Conservation (phyloP, 2,113 vertebrate genomes). For the Deroptyus accipitrinus region DNA sequence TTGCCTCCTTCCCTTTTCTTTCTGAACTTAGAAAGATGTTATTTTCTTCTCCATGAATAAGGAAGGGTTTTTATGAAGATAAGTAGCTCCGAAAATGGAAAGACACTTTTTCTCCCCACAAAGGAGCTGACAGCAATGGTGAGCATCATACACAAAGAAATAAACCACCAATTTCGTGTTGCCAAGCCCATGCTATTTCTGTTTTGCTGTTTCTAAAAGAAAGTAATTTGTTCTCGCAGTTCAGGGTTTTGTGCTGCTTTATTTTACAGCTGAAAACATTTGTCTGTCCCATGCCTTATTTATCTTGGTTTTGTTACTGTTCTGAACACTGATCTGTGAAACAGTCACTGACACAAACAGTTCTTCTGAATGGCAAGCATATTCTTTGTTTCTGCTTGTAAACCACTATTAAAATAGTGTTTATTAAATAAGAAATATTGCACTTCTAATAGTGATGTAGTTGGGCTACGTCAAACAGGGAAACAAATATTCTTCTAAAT, state of each 20-base stretch:
- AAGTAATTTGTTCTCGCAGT: not conserved
- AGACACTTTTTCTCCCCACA: not conserved
- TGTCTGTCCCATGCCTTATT: not conserved
- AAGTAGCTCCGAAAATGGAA: not conserved
- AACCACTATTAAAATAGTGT: not conserved
- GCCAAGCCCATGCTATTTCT: not conserved
- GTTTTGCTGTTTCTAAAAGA: not conserved
- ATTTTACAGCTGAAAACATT: constrained; percentile 20
- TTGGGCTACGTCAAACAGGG: not conserved
- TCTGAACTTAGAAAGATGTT: not conserved
- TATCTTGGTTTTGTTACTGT: not conserved
- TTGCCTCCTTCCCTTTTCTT: not conserved
- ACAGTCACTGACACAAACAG: not conserved
- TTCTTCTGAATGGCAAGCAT: not conserved
- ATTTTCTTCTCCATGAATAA: not conserved
- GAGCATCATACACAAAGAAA: not conserved
- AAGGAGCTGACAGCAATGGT: not conserved
- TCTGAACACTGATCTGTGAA: not conserved
- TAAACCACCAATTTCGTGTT: not conserved
- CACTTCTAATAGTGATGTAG: not conserved
- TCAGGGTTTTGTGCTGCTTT: constrained; percentile 1
- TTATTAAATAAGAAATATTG: not conserved
- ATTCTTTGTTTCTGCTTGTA: not conserved
- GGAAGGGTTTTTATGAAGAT: not conserved
- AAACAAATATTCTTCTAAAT: not conserved